Evolutionary conservation across 2,888 invertebrate genomes (phyloP).

Genomic region (Iselma pallidipennis): DNA sequence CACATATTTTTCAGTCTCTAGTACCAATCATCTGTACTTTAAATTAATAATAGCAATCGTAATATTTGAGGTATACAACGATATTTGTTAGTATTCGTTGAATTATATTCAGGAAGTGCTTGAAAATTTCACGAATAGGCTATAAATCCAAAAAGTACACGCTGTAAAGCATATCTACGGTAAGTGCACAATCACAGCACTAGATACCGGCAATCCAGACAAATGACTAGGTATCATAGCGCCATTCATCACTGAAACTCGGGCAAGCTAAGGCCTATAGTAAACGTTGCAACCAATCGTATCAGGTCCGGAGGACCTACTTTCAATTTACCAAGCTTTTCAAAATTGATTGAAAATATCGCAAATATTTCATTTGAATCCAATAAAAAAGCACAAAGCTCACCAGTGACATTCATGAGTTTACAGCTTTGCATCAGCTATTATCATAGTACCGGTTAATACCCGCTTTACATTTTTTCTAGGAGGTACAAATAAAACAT

Average conservation of each 20-base stretch:
- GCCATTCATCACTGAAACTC: constrained; percentile 41
- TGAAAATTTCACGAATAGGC: constrained; percentile 23
- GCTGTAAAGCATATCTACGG: constrained; percentile 37
- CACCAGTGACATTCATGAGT: no score
- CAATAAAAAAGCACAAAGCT: no score
- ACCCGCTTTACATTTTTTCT: no score
- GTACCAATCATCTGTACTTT: no score
- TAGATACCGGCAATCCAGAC: constrained; percentile 46
- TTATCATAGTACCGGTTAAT: no score
- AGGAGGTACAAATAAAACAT: no score
- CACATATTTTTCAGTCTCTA: not conserved
- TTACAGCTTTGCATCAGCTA: no score
- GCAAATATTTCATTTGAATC: no score
- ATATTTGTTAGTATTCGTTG: not conserved
- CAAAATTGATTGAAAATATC: not conserved
- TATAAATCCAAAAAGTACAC: constrained; percentile 36
- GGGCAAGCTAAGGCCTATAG: constrained; percentile 24
- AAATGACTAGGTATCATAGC: constrained; percentile 46
- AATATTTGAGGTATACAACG: not conserved
- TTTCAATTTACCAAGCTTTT: no score
- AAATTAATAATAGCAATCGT: not conserved
- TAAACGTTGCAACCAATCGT: constrained; percentile 16
- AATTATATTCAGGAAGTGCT: constrained; percentile 14
- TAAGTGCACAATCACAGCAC: constrained; percentile 41
- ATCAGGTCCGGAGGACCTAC: no score